Base-by-base conservation (phyloP, 2,797 vertebrate genomes). In the Lithobates pipiens region DNA sequence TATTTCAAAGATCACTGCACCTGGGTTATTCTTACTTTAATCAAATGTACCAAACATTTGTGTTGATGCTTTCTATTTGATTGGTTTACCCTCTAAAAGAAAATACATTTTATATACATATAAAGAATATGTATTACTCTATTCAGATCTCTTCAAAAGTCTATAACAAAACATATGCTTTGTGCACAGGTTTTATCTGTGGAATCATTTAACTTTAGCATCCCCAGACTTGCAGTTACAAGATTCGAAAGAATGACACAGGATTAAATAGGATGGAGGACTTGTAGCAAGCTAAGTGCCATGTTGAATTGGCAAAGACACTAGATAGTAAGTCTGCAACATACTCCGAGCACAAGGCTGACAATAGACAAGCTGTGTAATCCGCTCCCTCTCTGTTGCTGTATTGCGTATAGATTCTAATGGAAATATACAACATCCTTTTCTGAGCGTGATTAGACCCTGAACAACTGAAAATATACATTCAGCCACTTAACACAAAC, bases 281-380 rank as follows among this genome's bases (percentile, higher is more conserved):
- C 36, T 27, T 69, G 61, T 10, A 69, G 65, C 65, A 79, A 79
- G 42, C 77, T 46, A 69, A 79, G 77, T 79, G 63, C 63, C 77
- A 68, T 39, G 39, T 44, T 68, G 61, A 16, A 79, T 79, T 79
- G 42, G 29, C 25, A 50, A 50, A 79, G 39, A 69, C 77, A 50
- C 63, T n/a, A 46, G 39, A 65, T 23, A 68, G 77, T 16, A 44
- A 15, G 77, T 50, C 77, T 50, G 76, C n/a, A 65, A 69, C 44
- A 10, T 25, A 44, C 25, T 79, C 25, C 7, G 29, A 46, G 77
- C 63, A 46, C n/a, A 32, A 44, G 39, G 10, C 25, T 78, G 76
- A 69, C 65, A 32, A 39, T 11, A 16, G 15, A 44, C 65, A 36
- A 69, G 77, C 39, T 46, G 65, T 6, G 27, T 27, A 69, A 42